Percentiles rank a stretch among this genome's conserved stretches.
Evolutionary conservation across 1,140 invertebrate genomes (phyloP).

Genomic region (Lamellibrachia luymesi): DNA sequence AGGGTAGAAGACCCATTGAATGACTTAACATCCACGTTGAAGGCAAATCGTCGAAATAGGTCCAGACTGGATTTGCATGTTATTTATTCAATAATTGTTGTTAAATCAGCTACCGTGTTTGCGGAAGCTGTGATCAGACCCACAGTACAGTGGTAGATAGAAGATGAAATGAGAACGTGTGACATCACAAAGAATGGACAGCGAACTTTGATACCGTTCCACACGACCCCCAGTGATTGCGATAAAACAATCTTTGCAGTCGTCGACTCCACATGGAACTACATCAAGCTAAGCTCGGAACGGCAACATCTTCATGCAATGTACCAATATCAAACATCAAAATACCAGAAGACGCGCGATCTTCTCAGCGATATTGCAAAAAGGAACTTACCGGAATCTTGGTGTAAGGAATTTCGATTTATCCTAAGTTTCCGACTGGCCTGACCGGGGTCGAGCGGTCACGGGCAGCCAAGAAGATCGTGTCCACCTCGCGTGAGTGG

Average conservation of each 20-base stretch:
- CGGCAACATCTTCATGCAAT: background rate
- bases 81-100: background rate
- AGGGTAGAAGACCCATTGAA: background rate
- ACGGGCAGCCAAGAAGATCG: background rate
- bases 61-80: background rate
- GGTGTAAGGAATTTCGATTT: background rate
- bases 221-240: background rate
- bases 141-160: background rate
- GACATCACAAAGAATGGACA: background rate
- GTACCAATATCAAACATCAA: background rate
- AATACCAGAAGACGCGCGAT: background rate
- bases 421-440: background rate
- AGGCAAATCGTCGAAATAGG: background rate
- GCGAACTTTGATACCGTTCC: background rate
- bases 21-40: background rate
- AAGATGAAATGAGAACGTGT: background rate
- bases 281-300: background rate
- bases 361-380: background rate
- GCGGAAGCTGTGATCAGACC: background rate
- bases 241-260: background rate
- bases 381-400: background rate
- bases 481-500: background rate
- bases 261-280: background rate
- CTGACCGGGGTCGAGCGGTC: background rate
- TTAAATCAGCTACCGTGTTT: background rate